Conservation (phyloP, 2,888 invertebrate genomes). For the Stenchaetothrips biformis region DNA sequence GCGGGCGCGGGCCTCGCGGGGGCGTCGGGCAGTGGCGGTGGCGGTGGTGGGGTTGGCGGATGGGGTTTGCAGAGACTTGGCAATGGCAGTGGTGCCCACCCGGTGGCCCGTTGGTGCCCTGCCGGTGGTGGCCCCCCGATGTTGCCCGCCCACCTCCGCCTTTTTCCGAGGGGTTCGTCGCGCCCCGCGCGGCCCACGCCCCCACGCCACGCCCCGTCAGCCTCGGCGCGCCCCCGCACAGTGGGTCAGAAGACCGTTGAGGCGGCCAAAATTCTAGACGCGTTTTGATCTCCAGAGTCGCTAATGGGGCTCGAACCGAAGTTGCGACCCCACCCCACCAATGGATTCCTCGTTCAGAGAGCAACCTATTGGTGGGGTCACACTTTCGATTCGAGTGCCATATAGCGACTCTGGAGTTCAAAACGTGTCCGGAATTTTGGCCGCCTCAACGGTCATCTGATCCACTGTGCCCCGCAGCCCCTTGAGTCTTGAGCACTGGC, state of each 20-base stretch:
- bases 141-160: neutral
- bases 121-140: neutral
- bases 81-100: constrained; percentile 13
- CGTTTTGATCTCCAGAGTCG: too few species aligned
- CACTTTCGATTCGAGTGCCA: too few species aligned
- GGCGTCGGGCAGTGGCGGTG: neutral
- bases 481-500: too few species aligned
- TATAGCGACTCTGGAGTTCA: too few species aligned
- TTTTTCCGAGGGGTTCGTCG: neutral
- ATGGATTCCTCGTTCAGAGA: too few species aligned
- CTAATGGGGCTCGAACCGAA: too few species aligned
- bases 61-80: neutral
- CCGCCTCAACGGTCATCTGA: too few species aligned
- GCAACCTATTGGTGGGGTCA: too few species aligned
- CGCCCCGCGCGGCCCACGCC: neutral
- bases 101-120: neutral
- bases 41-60: neutral
- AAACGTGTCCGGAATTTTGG: too few species aligned
- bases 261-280: too few species aligned
- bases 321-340: too few species aligned
- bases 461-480: neutral
- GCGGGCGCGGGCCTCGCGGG: neutral
- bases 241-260: too few species aligned
- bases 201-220: neutral
- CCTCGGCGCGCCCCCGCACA: neutral